Percentiles rank a stretch among this genome's conserved stretches.
These are phyloP conservation scores for Mormyrus iriodes DNA, from an alignment of 2,113 vertebrate genomes.

Conservation along the genomic window DNA sequence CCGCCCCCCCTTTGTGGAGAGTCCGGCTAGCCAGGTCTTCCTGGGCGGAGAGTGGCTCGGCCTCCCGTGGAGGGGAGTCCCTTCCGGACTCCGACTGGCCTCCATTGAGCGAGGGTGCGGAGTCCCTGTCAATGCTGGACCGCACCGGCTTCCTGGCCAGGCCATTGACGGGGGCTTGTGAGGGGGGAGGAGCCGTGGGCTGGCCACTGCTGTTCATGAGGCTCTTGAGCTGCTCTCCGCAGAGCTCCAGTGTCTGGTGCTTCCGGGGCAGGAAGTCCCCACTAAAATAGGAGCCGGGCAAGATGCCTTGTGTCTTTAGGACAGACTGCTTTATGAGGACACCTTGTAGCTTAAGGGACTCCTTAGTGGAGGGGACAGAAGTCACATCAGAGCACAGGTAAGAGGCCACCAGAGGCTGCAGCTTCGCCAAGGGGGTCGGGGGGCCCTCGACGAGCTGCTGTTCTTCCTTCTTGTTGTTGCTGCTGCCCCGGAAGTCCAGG, in stretches of 20 bases:
- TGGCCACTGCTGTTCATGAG: constrained; percentile 74
- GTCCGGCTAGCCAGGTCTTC: constrained; percentile 69
- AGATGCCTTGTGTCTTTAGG: constrained; percentile 81
- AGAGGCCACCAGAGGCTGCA: constrained; percentile 86
- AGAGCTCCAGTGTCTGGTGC: constrained; percentile 80
- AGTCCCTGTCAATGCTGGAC: constrained; percentile 69
- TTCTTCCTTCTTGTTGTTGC: constrained; percentile 64
- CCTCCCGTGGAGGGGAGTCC: constrained; percentile 35
- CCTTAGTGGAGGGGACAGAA: constrained; percentile 79
- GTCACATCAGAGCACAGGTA: constrained; percentile 92
- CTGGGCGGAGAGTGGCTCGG: constrained; percentile 66
- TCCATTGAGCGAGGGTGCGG: constrained; percentile 70
- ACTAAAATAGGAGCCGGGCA: constrained; percentile 77
- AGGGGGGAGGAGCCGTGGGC: constrained; percentile 65
- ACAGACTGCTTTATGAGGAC: constrained; percentile 92
- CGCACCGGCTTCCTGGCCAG: constrained; percentile 87
- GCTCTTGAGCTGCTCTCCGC: constrained; percentile 84
- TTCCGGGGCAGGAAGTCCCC: constrained; percentile 78
- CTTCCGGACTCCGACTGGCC: constrained; percentile 57
- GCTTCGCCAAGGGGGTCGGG: constrained; percentile 68
- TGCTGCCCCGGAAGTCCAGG: constrained; percentile 71
- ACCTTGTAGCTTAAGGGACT: constrained; percentile 88
- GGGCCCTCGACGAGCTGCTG: constrained; percentile 48
- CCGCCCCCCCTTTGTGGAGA: constrained; percentile 67
- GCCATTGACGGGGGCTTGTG: constrained; percentile 79